Evolutionary conservation across 2,797 vertebrate species (phyloP).

Genomic region (Amblyraja radiata): DNA sequence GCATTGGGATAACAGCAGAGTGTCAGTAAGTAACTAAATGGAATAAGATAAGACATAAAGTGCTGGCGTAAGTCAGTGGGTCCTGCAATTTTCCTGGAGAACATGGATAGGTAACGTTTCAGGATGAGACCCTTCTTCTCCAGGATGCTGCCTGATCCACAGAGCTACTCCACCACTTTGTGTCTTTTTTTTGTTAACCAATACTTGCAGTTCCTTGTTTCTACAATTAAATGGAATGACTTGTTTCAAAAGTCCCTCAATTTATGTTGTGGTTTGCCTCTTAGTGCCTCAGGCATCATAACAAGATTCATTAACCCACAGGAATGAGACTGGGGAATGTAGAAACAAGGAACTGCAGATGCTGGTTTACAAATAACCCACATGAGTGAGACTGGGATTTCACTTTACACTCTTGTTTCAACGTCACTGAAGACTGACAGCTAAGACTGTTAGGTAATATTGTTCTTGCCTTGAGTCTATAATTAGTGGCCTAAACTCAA

Average conservation of each 20-base stretch:
- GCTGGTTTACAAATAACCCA: not conserved
- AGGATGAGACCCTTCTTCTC: too few species aligned
- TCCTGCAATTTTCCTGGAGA: too few species aligned
- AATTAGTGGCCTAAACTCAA: not conserved
- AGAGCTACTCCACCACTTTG: too few species aligned
- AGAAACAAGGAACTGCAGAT: too few species aligned
- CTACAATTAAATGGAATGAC: too few species aligned
- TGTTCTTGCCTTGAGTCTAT: not conserved
- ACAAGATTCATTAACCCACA: not conserved
- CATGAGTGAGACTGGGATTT: not conserved
- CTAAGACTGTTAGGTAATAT: not conserved
- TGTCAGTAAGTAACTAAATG: not conserved
- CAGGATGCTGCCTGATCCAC: too few species aligned
- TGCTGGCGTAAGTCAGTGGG: too few species aligned
- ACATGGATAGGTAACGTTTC: too few species aligned
- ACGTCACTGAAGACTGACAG: not conserved
- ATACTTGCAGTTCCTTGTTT: too few species aligned
- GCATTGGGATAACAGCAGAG: not conserved
- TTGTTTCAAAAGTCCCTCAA: not conserved
- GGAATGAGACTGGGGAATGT: not conserved
- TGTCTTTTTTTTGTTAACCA: too few species aligned
- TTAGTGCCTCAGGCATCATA: not conserved
- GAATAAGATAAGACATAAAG: too few species aligned
- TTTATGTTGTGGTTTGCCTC: not conserved
- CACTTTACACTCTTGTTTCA: not conserved